Evolutionary conservation across 2,888 invertebrate genomes (phyloP), one percentile per base, ranked within the genome.

Genomic region (Ischnura elegans): DNA sequence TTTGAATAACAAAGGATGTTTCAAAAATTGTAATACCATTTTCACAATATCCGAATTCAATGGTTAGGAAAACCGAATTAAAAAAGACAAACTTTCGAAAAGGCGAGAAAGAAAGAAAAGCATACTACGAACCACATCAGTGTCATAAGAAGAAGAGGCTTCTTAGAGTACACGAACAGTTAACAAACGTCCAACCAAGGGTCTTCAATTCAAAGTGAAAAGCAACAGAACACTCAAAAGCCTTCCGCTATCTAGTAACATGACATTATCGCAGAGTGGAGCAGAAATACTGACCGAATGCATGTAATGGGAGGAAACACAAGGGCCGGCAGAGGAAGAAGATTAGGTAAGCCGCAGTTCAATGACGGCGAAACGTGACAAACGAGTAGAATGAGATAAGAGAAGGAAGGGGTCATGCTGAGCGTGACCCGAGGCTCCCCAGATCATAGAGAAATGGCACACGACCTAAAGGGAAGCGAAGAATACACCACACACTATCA

Each of bases 261-360:
- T 76, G 76, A 36, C 76, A 76, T 76, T 76, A 76, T 76, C 76
- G 36, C 10, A 8, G 36, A 2, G 76, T 13, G 36, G 10, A 36
- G 29, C 13, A 29, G 13, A 76, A 36, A 76, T 76, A 76, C 76
- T 76, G 36, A 16, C 36, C 0, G 36, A 76, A 10, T 76, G 36
- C 76, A 36, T 36, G 36, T 13, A 61, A 76, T 13, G 36, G 29
- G 36, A n/a, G 76, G 36, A 13, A n/a, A 13, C 29, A 76, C 10
- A 76, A 29, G 76, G 36, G 76, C 36, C 36, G n/a, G 76, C 76
- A 36, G 29, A 76, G 76, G 76, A 13, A 51, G 76, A 5, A 76
- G 76, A 76, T 76, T 76, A 36, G 76, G 29, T 76, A 76, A 76
- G 76, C 29, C 76, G 66, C 29, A 36, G 76, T 76, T 36, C 76